These are phyloP conservation scores for Drosophila sechellia DNA, from an alignment of 1,140 invertebrate species.

Conservation along the genomic window DNA sequence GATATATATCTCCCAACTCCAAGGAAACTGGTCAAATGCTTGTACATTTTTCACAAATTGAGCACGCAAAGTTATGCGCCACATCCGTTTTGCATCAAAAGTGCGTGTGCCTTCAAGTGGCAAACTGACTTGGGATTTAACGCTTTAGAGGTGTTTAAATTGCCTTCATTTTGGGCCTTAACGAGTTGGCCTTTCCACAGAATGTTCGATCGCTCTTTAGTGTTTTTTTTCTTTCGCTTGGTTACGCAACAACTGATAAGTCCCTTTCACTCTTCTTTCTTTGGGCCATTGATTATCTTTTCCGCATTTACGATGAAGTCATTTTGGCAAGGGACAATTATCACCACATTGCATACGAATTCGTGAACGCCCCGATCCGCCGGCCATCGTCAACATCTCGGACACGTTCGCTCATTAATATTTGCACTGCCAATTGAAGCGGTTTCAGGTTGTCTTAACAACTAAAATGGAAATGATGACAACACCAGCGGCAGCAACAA, in stretches of 20 bases:
- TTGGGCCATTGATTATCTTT: constrained; percentile 31
- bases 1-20: constrained; percentile 11
- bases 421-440: constrained; percentile 73
- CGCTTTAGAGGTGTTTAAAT: constrained; percentile 37
- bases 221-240: neutral
- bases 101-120: constrained; percentile 33
- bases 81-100: constrained; percentile 18
- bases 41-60: constrained; percentile 39
- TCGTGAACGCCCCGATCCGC: constrained; percentile 17
- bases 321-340: constrained; percentile 54
- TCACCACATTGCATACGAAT: constrained; percentile 41
- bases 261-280: constrained; percentile 26
- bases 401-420: constrained; percentile 73
- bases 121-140: constrained; percentile 23
- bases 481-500: constrained; percentile 39
- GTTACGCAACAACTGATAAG: constrained; percentile 7
- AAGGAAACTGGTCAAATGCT: constrained; percentile 46
- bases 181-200: constrained; percentile 34
- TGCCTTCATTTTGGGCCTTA: constrained; percentile 24
- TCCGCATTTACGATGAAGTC: constrained; percentile 43
- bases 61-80: constrained; percentile 51
- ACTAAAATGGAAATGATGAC: constrained; percentile 41
- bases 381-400: constrained; percentile 39
- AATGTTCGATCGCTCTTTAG: constrained; percentile 1
- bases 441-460: constrained; percentile 29